Conservation (phyloP, 2,797 vertebrate genomes). For the Danio albolineatus region DNA sequence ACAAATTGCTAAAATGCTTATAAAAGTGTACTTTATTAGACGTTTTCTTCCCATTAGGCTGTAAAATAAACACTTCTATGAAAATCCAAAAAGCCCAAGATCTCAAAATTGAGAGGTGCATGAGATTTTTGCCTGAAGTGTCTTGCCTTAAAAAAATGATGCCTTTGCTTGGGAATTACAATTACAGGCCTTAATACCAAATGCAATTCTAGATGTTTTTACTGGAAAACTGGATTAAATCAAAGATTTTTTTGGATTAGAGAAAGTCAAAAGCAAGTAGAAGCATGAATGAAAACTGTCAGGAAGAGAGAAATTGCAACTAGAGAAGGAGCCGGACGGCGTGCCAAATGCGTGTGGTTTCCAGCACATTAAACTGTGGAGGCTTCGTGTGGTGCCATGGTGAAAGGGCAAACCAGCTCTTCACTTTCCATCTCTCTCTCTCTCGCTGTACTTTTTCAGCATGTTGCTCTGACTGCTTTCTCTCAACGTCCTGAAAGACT, state of each 20-base stretch:
- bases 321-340: slow-evolving; percentile 61
- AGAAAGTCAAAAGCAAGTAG: not conserved
- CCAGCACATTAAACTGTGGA: slow-evolving; percentile 70
- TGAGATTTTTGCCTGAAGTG: too few species aligned
- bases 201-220: not conserved
- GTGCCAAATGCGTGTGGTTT: slow-evolving; percentile 71
- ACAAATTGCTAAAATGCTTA: too few species aligned
- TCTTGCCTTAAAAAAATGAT: not conserved
- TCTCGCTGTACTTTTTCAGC: not conserved
- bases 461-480: not conserved
- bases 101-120: too few species aligned
- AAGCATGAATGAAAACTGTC: not conserved
- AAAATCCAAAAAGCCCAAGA: too few species aligned
- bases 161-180: not conserved
- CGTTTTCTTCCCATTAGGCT: too few species aligned
- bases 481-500: not conserved
- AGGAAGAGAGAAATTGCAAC: not conserved
- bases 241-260: not conserved
- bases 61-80: too few species aligned
- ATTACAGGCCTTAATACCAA: not conserved
- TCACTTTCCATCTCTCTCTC: slow-evolving; percentile 22
- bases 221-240: not conserved
- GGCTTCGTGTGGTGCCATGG: slow-evolving; percentile 62
- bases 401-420: slow-evolving; percentile 34
- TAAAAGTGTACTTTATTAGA: too few species aligned